Percentiles rank a stretch among this genome's conserved stretches.
Evolutionary conservation across 2,113 vertebrate species (phyloP).

Genomic region (Lethenteron reissneri): DNA sequence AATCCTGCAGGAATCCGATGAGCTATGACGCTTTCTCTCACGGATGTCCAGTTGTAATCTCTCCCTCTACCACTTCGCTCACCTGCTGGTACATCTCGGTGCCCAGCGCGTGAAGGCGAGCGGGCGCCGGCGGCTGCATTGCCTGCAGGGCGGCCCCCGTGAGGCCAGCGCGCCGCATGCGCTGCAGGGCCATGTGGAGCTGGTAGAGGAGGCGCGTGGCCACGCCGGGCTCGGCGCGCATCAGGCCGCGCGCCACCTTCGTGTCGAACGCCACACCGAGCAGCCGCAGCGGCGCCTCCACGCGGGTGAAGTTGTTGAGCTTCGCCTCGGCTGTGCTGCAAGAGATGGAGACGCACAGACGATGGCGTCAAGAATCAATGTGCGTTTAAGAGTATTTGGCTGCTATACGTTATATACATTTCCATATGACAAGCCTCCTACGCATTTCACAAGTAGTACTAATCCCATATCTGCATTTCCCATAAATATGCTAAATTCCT

Average conservation of each 20-base stretch:
- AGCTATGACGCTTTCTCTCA: too few species aligned
- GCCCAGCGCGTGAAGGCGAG: slow-evolving; percentile 26
- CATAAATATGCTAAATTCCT: too few species aligned
- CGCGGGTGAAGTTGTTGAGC: slow-evolving; percentile 56
- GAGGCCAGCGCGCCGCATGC: slow-evolving; percentile 34
- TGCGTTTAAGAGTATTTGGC: neutral
- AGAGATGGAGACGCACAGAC: too few species aligned
- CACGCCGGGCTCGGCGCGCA: slow-evolving; percentile 43
- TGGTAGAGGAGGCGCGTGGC: slow-evolving; percentile 56
- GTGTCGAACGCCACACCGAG: slow-evolving; percentile 51
- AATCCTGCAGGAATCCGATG: too few species aligned
- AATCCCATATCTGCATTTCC: too few species aligned
- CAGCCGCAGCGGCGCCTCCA: slow-evolving; percentile 48
- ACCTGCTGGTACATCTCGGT: slow-evolving; percentile 39
- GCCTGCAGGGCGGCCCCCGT: slow-evolving; percentile 27
- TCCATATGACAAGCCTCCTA: too few species aligned
- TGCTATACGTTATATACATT: too few species aligned
- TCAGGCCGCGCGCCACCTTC: slow-evolving; percentile 38
- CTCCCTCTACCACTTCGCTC: slow-evolving; percentile 8
- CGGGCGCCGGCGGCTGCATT: slow-evolving; percentile 23
- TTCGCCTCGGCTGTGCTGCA: slow-evolving; percentile 37
- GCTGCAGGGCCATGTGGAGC: slow-evolving; percentile 48
- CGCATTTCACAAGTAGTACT: too few species aligned
- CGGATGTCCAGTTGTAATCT: neutral
- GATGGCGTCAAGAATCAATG: too few species aligned